Evolutionary conservation across 2,113 vertebrate species (phyloP).

Genomic region (Chaetops frenatus): DNA sequence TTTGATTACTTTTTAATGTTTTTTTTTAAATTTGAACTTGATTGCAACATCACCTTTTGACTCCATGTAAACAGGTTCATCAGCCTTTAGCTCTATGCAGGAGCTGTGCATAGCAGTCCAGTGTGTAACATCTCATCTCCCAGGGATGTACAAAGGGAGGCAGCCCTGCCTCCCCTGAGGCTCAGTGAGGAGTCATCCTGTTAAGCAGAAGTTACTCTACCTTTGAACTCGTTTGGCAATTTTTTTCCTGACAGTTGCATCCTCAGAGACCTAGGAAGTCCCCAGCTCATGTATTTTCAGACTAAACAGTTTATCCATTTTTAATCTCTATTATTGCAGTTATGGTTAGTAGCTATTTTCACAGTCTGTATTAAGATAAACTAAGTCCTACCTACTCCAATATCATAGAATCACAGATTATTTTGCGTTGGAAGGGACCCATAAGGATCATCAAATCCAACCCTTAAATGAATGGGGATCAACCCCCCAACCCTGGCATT

Average conservation of each 20-base stretch:
- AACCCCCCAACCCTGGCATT: neutral
- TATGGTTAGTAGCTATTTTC: neutral
- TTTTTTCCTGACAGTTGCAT: neutral
- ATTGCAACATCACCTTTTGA: neutral
- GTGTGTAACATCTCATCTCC: neutral
- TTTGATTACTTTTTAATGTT: neutral
- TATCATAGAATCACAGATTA: neutral
- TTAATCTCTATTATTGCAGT: neutral
- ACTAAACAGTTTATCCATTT: neutral
- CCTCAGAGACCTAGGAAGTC: neutral
- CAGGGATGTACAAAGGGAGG: neutral
- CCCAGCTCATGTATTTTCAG: neutral
- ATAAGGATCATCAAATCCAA: neutral
- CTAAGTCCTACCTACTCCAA: neutral
- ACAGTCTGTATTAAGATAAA: neutral
- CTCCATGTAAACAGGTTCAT: neutral
- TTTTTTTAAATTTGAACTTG: neutral
- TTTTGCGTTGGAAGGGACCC: neutral
- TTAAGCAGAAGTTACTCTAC: neutral
- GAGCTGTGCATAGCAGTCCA: neutral
- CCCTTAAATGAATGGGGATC: neutral
- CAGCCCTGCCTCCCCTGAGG: neutral
- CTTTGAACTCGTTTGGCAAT: neutral
- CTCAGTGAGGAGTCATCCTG: neutral
- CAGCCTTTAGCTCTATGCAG: neutral